These are phyloP conservation scores for Solea senegalensis DNA, from an alignment of 2,113 vertebrate genomes.

Conservation along the genomic window DNA sequence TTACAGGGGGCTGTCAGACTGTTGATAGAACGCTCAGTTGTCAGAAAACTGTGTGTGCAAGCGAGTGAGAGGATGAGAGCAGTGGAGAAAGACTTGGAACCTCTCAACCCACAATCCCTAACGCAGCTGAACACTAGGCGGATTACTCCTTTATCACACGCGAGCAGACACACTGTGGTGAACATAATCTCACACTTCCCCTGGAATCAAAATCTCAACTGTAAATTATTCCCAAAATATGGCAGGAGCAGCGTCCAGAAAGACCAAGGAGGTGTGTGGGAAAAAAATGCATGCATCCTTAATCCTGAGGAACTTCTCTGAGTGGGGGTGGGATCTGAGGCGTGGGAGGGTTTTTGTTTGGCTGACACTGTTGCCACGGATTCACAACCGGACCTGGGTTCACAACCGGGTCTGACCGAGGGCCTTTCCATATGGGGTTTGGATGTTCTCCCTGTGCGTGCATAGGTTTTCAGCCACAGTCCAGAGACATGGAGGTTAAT, in stretches of 20 bases:
- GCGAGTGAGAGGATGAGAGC: constrained; percentile 16
- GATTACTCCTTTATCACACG: constrained; percentile 70
- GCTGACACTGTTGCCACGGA: too few relatives aligned
- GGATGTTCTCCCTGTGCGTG: too few relatives aligned
- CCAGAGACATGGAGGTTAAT: too few relatives aligned
- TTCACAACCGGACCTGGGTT: too few relatives aligned
- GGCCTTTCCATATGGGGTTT: too few relatives aligned
- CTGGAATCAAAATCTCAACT: constrained; percentile 58
- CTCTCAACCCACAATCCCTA: constrained; percentile 51
- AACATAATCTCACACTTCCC: constrained; percentile 61
- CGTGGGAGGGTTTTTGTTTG: too few relatives aligned
- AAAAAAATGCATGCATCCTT: constrained; percentile 19
- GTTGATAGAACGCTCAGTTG: constrained; percentile 18
- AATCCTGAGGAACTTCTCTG: constrained; percentile 14
- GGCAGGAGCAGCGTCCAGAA: constrained; percentile 41
- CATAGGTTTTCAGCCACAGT: too few relatives aligned
- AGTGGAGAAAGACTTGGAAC: constrained; percentile 29
- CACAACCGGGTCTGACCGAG: too few relatives aligned
- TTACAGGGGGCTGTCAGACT: constrained; percentile 8
- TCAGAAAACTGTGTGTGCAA: constrained; percentile 3
- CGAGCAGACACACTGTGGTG: constrained; percentile 51
- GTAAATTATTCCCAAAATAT: constrained; percentile 64
- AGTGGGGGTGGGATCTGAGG: too few relatives aligned
- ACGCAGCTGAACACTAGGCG: constrained; percentile 41
- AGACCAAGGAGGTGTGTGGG: constrained; percentile 25